phyloP scores from a whole-genome alignment of 2,888 invertebrate species.

The Lucinisca nassula region DNA sequence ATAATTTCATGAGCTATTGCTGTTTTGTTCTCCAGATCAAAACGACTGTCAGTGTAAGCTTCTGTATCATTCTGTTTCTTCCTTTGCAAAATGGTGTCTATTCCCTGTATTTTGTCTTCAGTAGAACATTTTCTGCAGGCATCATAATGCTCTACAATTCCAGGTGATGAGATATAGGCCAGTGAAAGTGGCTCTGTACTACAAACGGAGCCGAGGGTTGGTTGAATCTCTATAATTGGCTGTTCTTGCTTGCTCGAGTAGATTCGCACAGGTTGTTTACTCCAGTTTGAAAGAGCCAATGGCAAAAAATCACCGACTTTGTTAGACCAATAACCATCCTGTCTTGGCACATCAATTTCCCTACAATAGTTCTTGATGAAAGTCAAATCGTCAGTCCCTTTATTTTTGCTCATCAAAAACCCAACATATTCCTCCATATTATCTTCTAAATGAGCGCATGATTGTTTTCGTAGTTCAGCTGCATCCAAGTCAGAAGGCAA shows the following conservation, averaged over 20 bases:
- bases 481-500: background rate
- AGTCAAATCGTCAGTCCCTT: background rate
- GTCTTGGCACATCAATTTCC: background rate
- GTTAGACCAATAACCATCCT: constrained; percentile 2
- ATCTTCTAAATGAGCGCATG: background rate
- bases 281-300: constrained; percentile 7
- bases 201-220: background rate
- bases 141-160: background rate
- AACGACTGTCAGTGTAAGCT: too few relatives aligned
- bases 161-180: background rate
- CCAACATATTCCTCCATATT: constrained; percentile 6
- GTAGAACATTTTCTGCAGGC: background rate
- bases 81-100: too few relatives aligned
- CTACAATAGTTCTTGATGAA: background rate
- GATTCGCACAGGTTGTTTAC: background rate
- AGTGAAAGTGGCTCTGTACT: background rate
- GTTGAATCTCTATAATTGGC: background rate
- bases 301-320: background rate
- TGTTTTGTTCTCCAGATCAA: too few relatives aligned
- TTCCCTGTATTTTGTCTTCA: too few relatives aligned
- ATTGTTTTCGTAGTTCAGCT: background rate
- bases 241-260: constrained; percentile 9
- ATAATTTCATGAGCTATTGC: too few relatives aligned
- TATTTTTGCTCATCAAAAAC: background rate
- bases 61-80: too few relatives aligned